Evolutionary conservation across 2,888 invertebrate genomes (phyloP).

Genomic region (Cataglyphis altisquamis): DNA sequence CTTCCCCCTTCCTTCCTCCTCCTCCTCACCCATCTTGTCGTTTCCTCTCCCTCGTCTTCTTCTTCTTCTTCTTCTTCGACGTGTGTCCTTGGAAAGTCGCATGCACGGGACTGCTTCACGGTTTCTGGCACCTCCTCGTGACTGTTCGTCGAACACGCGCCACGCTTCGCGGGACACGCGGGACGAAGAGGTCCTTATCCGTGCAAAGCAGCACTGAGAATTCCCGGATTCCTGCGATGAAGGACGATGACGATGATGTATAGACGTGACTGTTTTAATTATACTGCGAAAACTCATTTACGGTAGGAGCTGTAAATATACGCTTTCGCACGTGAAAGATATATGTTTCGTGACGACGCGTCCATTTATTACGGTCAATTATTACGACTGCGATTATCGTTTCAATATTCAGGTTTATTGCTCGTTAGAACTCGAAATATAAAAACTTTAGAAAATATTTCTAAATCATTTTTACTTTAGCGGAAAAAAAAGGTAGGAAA

Average conservation of each 20-base stretch:
- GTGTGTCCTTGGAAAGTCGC: conserved; percentile 81
- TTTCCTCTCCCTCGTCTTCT: conserved; percentile 11
- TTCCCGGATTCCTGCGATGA: conserved; percentile 41
- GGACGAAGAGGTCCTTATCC: conserved; percentile 1
- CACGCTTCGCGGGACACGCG: conserved; percentile 48
- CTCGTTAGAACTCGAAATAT: not conserved
- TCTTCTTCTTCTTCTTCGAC: conserved; percentile 35
- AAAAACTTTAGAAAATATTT: not conserved
- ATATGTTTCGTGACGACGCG: not conserved
- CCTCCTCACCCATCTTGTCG: conserved; percentile 21
- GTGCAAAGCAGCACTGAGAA: conserved; percentile 16
- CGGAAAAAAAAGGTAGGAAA: not conserved
- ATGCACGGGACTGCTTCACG: conserved; percentile 74
- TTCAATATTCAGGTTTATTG: not conserved
- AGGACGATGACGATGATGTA: conserved; percentile 42
- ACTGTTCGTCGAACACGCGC: conserved; percentile 53
- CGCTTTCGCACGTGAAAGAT: not conserved
- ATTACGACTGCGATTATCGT: not conserved
- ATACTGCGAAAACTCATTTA: conserved; percentile 22
- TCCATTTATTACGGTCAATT: not conserved
- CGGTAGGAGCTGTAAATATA: not conserved
- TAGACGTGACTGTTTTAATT: conserved; percentile 33
- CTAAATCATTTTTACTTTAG: not conserved
- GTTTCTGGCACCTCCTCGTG: conserved; percentile 73
- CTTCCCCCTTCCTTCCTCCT: conserved; percentile 24